Percentiles rank a stretch among this genome's conserved stretches.
Evolutionary conservation across 2,113 vertebrate species (phyloP).

Genomic region (Epinephelus fuscoguttatus): DNA sequence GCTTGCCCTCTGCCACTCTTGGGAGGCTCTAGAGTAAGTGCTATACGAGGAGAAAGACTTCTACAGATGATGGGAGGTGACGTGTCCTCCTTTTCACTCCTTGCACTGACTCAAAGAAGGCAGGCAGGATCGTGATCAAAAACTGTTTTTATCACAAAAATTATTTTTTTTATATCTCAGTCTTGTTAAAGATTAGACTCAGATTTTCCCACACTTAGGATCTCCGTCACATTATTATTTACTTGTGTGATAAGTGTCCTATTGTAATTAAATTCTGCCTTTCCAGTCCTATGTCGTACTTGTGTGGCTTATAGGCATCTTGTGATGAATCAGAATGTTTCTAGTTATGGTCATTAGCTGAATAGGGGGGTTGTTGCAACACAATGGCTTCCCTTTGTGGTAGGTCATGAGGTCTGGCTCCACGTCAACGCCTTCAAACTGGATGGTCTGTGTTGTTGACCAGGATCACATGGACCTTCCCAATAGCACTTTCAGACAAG

Average conservation of each 20-base stretch:
- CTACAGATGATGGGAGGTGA: slow-evolving; percentile 85
- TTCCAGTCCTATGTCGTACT: slow-evolving; percentile 1
- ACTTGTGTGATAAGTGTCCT: background rate
- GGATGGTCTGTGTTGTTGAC: background rate
- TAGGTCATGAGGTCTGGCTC: slow-evolving; percentile 53
- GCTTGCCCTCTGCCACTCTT: slow-evolving; percentile 88
- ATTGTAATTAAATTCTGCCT: background rate
- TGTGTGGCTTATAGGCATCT: slow-evolving; percentile 14
- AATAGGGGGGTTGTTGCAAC: slow-evolving; percentile 65
- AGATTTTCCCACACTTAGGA: background rate
- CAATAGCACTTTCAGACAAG: slow-evolving; percentile 1
- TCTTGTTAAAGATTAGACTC: slow-evolving; percentile 1
- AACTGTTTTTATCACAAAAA: background rate
- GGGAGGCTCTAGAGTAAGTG: slow-evolving; percentile 91
- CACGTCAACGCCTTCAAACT: slow-evolving; percentile 42
- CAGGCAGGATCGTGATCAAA: slow-evolving; percentile 3
- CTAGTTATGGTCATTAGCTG: slow-evolving; percentile 55
- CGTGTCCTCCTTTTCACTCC: slow-evolving; percentile 88
- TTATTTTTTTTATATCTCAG: background rate
- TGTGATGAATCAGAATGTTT: slow-evolving; percentile 33
- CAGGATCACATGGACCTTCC: slow-evolving; percentile 38
- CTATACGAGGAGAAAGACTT: slow-evolving; percentile 82
- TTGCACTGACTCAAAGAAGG: slow-evolving; percentile 17
- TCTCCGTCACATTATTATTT: background rate
- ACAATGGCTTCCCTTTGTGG: slow-evolving; percentile 53